A percentile compares a stretch with the other conserved stretches of the same genome.
These are phyloP conservation scores for Sisor rabdophorus DNA, from an alignment of 2,113 vertebrate genomes.

Conservation along the genomic window DNA sequence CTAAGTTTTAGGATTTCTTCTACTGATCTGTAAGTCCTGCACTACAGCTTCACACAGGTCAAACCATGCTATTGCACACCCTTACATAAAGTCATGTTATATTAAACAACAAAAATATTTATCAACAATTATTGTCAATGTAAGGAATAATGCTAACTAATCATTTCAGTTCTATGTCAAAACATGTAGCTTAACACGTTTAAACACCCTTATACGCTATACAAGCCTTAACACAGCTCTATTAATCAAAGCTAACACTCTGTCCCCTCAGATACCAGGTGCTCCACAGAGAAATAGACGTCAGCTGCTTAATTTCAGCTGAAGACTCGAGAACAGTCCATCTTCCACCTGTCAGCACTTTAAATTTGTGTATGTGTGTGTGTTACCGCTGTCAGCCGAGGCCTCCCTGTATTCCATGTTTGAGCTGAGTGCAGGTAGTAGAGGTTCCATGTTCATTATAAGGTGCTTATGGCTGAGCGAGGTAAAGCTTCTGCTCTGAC, in stretches of 20 bases:
- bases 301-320: slow-evolving; percentile 65
- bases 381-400: slow-evolving; percentile 71
- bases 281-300: slow-evolving; percentile 59
- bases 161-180: no score
- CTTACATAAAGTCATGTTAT: no score
- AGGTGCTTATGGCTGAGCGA: slow-evolving; percentile 93
- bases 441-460: slow-evolving; percentile 94
- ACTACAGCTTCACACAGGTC: no score
- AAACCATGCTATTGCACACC: no score
- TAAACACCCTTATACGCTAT: slow-evolving; percentile 19
- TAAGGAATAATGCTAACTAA: no score
- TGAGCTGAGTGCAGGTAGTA: slow-evolving; percentile 84
- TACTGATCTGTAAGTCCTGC: no score
- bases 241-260: slow-evolving; percentile 42
- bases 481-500: slow-evolving; percentile 87
- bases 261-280: slow-evolving; percentile 57
- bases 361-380: slow-evolving; percentile 15
- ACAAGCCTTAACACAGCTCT: slow-evolving; percentile 25
- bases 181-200: slow-evolving; percentile 6
- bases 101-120: no score
- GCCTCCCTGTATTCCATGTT: slow-evolving; percentile 80
- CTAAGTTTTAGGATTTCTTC: no score
- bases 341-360: slow-evolving; percentile 39
- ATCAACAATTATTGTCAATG: no score
- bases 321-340: slow-evolving; percentile 20